Base-by-base conservation (phyloP, 2,888 invertebrate genomes). In the Oasisia sp. region DNA sequence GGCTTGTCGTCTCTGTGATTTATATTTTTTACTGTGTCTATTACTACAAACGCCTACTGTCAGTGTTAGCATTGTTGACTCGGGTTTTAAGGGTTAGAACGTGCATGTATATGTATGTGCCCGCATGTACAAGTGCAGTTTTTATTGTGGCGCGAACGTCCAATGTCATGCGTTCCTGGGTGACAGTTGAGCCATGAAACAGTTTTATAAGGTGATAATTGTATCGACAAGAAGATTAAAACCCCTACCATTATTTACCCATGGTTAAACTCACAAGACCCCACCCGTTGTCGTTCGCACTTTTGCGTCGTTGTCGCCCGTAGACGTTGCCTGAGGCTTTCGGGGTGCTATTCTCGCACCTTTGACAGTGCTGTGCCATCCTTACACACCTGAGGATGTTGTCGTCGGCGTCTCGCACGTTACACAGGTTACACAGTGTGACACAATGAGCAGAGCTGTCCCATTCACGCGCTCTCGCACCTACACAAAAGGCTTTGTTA, bases 181-280 rank as follows among this genome's bases (percentile, higher is more conserved):
- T 74, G 27, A 27, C 74, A 74, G 27, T 74, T 74, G 74, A 74
- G 74, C 7, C 74, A 74, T 74, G 74, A 74, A 74, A 74, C 74
- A 74, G n/a, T 74, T 74, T 74, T 74, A 74, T 74, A 74, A 74
- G 27, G 74, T 74, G 74, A 74, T 74, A 74, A 74, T 74, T 74
- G 74, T 74, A 27, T 74, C 74, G 14, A 74, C 19, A 19, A 74
- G 74, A 27, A 74, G 74, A 74, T 74, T 74, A 74, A n/a, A 74
- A 27, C 19, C 74, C 27, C 5, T 27, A n/a, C 74, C 27, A 27
- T 74, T 74, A 74, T 74, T 74, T 74, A 74, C 74, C 74, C n/a
- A 7, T 74, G 27, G 27, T 74, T 74, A 74, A 74, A 74, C n/a
- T 74, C 27, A 4, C 19, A 9, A 50, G 50, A 50, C 50, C 50